These are phyloP conservation scores for Cheilosia vernalis DNA, from an alignment of 2,888 invertebrate genomes.

Conservation along the genomic window DNA sequence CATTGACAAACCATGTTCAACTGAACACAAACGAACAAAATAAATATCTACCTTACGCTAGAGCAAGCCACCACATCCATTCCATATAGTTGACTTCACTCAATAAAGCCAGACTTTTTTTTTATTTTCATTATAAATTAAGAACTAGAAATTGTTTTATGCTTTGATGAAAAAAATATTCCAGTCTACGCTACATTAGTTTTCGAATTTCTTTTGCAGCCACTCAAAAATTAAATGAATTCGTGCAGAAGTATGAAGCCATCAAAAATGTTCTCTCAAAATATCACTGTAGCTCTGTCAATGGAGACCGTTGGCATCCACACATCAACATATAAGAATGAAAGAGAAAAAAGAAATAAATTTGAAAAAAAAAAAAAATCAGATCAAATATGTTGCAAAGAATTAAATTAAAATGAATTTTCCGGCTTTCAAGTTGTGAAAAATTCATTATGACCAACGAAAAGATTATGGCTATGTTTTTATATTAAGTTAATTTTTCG, in stretches of 20 bases:
- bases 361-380: slow-evolving; percentile 45
- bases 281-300: slow-evolving; percentile 10
- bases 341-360: slow-evolving; percentile 16
- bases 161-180: slow-evolving; percentile 1
- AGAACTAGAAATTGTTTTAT: slow-evolving; percentile 17
- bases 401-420: slow-evolving; percentile 75
- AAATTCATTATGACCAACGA: slow-evolving; percentile 67
- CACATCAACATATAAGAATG: slow-evolving; percentile 18
- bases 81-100: background rate
- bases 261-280: slow-evolving; percentile 20
- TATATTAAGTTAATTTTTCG: slow-evolving; percentile 71
- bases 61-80: no score
- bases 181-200: slow-evolving; percentile 30
- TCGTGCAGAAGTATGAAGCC: slow-evolving; percentile 38
- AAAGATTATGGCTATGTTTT: slow-evolving; percentile 59
- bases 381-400: slow-evolving; percentile 70
- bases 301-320: slow-evolving; percentile 45
- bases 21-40: no score
- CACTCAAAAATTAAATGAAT: slow-evolving; percentile 50
- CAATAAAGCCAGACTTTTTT: slow-evolving; percentile 1
- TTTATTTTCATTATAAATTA: slow-evolving; percentile 5
- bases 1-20: no score
- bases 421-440: slow-evolving; percentile 74
- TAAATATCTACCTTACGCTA: no score
- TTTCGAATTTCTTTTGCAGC: slow-evolving; percentile 46